These are phyloP conservation scores for Trimorus sp. DNA, from an alignment of 2,888 invertebrate genomes.

Conservation along the genomic window DNA sequence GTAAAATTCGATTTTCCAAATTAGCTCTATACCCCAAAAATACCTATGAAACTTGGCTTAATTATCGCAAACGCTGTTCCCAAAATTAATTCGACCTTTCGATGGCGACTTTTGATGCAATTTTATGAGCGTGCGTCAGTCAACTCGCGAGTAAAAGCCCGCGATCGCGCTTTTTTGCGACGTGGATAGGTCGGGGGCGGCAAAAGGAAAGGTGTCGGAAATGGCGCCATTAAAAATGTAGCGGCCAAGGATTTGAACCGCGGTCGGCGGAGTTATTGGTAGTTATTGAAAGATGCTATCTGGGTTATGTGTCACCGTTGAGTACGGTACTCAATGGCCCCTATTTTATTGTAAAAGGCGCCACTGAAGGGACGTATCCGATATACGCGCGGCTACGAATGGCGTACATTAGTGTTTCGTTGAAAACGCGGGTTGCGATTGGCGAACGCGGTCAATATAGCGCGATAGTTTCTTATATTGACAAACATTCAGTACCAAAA, in stretches of 20 bases:
- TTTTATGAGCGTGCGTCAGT: no score
- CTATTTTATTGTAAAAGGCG: conserved; percentile 19
- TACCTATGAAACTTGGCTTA: no score
- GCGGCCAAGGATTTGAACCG: conserved; percentile 2
- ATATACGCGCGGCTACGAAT: conserved; percentile 1
- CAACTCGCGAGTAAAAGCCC: no score
- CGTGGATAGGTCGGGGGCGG: no score
- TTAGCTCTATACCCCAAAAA: no score
- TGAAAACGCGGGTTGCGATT: not conserved
- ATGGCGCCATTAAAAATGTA: conserved; percentile 15
- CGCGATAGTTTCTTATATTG: no score
- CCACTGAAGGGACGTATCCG: conserved; percentile 18
- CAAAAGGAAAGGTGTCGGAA: not conserved
- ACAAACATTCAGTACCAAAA: not conserved
- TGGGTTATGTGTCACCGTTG: conserved; percentile 24
- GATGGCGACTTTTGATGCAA: no score
- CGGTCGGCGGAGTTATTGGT: conserved; percentile 11
- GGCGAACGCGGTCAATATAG: not conserved
- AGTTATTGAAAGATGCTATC: conserved; percentile 29
- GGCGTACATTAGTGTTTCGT: not conserved
- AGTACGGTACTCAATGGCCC: conserved; percentile 20
- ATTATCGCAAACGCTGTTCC: no score
- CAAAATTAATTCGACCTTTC: no score
- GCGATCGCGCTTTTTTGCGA: no score
- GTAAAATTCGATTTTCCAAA: no score